These are phyloP conservation scores for Crenuchus spilurus DNA, from an alignment of 2,797 vertebrate genomes.

Conservation along the genomic window DNA sequence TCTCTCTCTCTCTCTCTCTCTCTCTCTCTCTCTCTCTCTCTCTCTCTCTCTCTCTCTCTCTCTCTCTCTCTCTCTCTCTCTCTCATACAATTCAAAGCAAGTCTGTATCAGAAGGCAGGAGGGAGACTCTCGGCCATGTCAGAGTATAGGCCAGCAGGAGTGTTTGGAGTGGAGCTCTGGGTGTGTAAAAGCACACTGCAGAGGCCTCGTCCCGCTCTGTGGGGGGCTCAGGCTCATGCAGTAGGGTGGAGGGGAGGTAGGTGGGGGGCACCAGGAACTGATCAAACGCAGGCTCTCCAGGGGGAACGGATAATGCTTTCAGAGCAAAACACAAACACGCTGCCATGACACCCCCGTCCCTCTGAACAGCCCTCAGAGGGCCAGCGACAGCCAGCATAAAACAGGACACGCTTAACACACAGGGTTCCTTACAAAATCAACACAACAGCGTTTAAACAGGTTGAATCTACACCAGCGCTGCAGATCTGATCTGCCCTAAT, in stretches of 20 bases:
- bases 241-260: no score
- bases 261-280: background rate
- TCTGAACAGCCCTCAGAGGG: constrained; percentile 39
- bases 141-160: constrained; percentile 39
- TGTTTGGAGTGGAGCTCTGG: constrained; percentile 15
- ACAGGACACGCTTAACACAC: constrained; percentile 28
- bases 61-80: constrained; percentile 5
- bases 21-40: background rate
- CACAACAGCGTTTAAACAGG: constrained; percentile 31
- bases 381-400: constrained; percentile 29
- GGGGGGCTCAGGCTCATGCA: background rate
- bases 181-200: constrained; percentile 32
- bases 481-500: constrained; percentile 21
- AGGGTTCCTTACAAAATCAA: constrained; percentile 30
- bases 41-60: constrained; percentile 13
- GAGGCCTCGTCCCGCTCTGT: constrained; percentile 1
- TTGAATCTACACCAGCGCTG: constrained; percentile 36
- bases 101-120: constrained; percentile 28
- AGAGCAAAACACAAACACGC: constrained; percentile 42
- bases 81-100: background rate
- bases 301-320: constrained; percentile 53
- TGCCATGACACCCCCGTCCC: constrained; percentile 35
- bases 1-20: background rate
- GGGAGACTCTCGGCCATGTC: constrained; percentile 29
- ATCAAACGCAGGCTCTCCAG: constrained; percentile 51